A percentile compares a stretch with the other conserved stretches of the same genome.
phyloP scores from a whole-genome alignment of 2,888 invertebrate species.

The Brachynemurus nebulosus region DNA sequence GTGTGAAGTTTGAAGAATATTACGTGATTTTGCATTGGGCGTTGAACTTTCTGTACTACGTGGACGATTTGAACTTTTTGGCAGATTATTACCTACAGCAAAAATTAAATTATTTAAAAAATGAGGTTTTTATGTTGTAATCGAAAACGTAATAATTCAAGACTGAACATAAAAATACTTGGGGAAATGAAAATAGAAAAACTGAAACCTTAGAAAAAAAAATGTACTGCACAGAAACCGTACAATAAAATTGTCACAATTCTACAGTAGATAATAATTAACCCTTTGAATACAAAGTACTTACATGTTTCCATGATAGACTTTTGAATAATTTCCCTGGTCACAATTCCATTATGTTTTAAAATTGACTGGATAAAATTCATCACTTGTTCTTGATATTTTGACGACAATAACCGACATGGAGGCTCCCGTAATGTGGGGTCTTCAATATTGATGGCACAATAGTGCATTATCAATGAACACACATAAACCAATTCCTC shows the following conservation, averaged over 20 bases:
- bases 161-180: too few species aligned
- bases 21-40: not conserved
- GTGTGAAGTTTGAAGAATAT: not conserved
- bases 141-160: too few species aligned
- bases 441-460: conserved; percentile 1
- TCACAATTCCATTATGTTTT: not conserved
- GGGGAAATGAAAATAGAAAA: too few species aligned
- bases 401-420: not conserved
- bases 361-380: not conserved
- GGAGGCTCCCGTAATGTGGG: not conserved
- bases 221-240: too few species aligned
- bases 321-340: not conserved
- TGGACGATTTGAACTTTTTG: not conserved
- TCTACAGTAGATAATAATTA: too few species aligned
- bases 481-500: not conserved
- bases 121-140: too few species aligned
- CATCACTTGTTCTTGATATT: not conserved
- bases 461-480: conserved; percentile 3
- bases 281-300: too few species aligned
- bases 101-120: too few species aligned
- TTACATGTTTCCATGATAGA: conserved; percentile 1
- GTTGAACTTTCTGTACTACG: not conserved
- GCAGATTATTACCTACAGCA: not conserved
- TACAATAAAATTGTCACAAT: too few species aligned
- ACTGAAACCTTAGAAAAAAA: too few species aligned